Base-by-base conservation (phyloP, 2,797 vertebrate genomes). In the Babyrousa celebensis region DNA sequence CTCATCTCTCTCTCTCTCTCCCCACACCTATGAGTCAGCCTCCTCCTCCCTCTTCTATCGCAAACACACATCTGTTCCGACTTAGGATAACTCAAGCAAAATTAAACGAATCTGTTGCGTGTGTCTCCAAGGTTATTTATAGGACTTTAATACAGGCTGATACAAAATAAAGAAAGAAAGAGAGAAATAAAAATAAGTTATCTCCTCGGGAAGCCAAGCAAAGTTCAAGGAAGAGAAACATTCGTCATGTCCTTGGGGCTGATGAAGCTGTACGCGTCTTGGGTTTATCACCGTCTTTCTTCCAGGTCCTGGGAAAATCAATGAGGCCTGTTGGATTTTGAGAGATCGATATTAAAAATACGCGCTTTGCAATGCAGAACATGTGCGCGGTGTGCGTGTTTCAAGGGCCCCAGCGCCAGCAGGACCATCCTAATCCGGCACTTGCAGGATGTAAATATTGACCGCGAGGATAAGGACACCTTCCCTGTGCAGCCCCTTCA, bases 141-240 rank as follows among this genome's bases (percentile, higher is more conserved):
- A 97, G 96, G 85, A 89, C 91, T 96, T 97, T 95, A 96, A 98
- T 96, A 94, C 82, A 62, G 87, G 89, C 96, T 90, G 97, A 98
- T 98, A 96, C 94, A 98, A 97, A 97, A 90, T 85, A 96, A 96
- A 97, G 92, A 92, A 94, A 96, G 25, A 97, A 80, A 96, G 80
- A 93, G 10, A 95, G 94, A 95, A 96, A 97, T 95, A 97, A 97
- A 98, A 97, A 96, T 97, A 97, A 98, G 83, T 96, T 95, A 97
- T 96, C 86, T 95, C 96, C 93, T 87, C 78, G 36, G 93, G 95
- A 97, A 98, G 95, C 95, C 93, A 95, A 94, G 87, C 77, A 95
- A 97, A 97, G 97, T 96, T 97, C 96, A 97, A 95, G 93, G 82
- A 78, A 97, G 87, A 93, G 54, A 90, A 96, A 95, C 96, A 97